A percentile compares a stretch with the other conserved stretches of the same genome.
Evolutionary conservation across 2,113 vertebrate species (phyloP).

Genomic region (Archocentrus centrarchus): DNA sequence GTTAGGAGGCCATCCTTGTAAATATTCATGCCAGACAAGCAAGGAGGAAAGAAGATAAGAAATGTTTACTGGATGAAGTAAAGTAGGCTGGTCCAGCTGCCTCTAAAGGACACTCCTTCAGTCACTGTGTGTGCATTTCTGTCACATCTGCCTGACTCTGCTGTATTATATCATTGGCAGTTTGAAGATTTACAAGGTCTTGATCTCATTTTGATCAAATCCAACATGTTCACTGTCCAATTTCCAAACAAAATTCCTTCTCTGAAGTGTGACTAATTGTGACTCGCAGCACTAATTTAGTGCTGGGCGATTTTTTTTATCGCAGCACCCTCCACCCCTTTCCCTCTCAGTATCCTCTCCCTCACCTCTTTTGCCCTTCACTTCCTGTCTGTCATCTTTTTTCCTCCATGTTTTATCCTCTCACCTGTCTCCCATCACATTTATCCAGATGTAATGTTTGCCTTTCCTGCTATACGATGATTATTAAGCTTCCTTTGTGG

Average conservation of each 20-base stretch:
- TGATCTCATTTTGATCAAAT: constrained; percentile 67
- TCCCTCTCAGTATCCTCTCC: neutral
- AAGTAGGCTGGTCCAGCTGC: neutral
- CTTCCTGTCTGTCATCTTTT: constrained; percentile 3
- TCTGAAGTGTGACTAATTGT: constrained; percentile 69
- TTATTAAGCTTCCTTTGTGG: constrained; percentile 6
- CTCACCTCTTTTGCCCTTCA: neutral
- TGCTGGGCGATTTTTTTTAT: neutral
- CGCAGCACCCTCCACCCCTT: neutral
- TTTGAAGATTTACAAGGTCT: constrained; percentile 43
- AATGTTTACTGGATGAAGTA: neutral
- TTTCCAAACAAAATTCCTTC: constrained; percentile 60
- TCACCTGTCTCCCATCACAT: neutral
- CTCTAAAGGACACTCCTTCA: neutral
- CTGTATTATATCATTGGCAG: neutral
- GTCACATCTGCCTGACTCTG: neutral
- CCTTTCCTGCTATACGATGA: neutral
- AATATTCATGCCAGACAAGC: neutral
- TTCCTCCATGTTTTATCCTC: neutral
- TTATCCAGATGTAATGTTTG: neutral
- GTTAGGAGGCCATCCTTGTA: neutral
- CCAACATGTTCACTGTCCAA: constrained; percentile 51
- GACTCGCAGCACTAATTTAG: constrained; percentile 50
- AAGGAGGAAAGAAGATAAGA: fast-evolving
- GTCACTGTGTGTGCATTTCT: neutral